Base-by-base conservation (phyloP, 2,113 vertebrate species). In the Coryphaenoides rupestris region DNA sequence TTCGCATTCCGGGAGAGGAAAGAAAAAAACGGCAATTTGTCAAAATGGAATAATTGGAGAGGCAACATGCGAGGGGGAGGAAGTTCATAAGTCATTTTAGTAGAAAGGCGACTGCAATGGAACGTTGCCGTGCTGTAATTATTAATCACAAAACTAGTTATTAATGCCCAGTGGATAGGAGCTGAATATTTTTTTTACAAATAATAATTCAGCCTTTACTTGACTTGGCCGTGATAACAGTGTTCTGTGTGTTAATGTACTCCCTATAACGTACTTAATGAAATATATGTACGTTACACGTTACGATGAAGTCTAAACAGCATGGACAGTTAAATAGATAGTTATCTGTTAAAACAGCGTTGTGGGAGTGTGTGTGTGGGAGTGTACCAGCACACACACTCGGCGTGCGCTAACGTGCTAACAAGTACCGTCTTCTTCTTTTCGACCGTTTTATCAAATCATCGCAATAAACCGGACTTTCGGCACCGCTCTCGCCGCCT, bases 11-110 rank as follows among this genome's bases (percentile, higher is more conserved):
- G 33, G 33, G 33, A 40, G 33, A 2, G 13, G 58, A 52, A 73
- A 72, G 33, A 40, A 12, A 2, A 40, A 61, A 52, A 73, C 69
- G 58, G 55, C 28, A 16, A 53, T 45, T 46, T 55, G 69, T 66
- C 46, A 58, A 45, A 62, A 49, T 52, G 59, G n/a, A 60, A 61
- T 59, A 62, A 40, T 40, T 40, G 22, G 47, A 22, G 49, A 12
- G 24, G 10, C 26, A 53, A 26, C 19, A 47, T 14, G 19, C 7
- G 3, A 28, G 40, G 50, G 33, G 28, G 28, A 12, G 33, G 33
- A n/a, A 40, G 33, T 40, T 40, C 33, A 40, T 6, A 40, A 49
- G 16, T 21, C 7, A 40, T 40, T 40, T 70, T 12, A 64, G 63
- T 53, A 15, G 21, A 4, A 56, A 21, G 17, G 16, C n/a, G 26